Base-by-base conservation (phyloP, 2,888 invertebrate species). In the Hirtodrosophila duncani region DNA sequence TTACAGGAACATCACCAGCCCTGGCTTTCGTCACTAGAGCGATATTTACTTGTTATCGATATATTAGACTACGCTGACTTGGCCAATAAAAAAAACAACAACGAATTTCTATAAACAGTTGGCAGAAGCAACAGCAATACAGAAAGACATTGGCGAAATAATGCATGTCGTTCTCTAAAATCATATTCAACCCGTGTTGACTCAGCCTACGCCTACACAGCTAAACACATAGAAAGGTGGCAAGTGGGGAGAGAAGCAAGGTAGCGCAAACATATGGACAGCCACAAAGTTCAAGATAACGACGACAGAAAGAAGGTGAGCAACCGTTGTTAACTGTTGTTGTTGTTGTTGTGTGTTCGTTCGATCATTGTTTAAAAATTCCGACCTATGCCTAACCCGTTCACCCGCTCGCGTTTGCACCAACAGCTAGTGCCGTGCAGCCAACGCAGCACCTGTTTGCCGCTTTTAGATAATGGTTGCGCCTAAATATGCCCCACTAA, bases 401-500 rank as follows among this genome's bases (percentile, higher is more conserved):
- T n/a, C n/a, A n/a, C n/a, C n/a, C n/a, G n/a, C n/a, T n/a, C n/a
- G n/a, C n/a, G n/a, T n/a, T n/a, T n/a, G n/a, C n/a, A n/a, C n/a
- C n/a, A n/a, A n/a, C n/a, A n/a, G 3, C 8, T 10, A 29, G 6
- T 30, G 27, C 11, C 46, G 61, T 46, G 63, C 39, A 44, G n/a
- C 24, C 36, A 51, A 30, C 29, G 31, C 41, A 63, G 50, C 49
- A 44, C 23, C 39, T 52, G 20, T 30, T 36, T 31, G n/a, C 42
- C 38, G 43, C 29, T 44, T 31, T 34, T 50, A 45, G 63, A 75
- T 67, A 71, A 72, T 72, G 72, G 80, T 80, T 30, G 55, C 77
- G 20, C 66, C 83, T 23, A 85, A 83, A 50, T 86, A 85, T 59
- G 86, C 86, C 63, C 83, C 84, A n/a, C 74, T 86, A 21, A 78